Base-by-base conservation (phyloP, 2,888 invertebrate genomes). In the Yponomeuta malinellus region DNA sequence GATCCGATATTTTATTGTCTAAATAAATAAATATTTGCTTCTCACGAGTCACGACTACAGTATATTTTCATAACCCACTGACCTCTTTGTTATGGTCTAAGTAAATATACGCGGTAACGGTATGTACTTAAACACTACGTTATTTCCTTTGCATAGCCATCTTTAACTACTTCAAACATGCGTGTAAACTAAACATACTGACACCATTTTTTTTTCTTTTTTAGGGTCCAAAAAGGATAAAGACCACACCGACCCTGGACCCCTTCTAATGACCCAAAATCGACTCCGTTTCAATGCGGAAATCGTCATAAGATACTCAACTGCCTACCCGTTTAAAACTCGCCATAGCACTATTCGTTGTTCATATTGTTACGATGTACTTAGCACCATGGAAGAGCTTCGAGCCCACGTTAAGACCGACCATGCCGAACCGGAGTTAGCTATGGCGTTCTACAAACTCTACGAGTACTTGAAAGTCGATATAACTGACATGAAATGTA, bases 141-240 rank as follows among this genome's bases (percentile, higher is more conserved):
- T 5, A 43, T 43, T 43, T 43, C 43, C 8, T 33, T 2, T 33
- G 33, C 8, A 43, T 59, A 15, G 15, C 52, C 15, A 15, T 59
- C 15, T 59, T 15, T 15, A 59, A 59, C 15, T 12, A 15, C 52
- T 59, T 59, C 52, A 15, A 59, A 59, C 2, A 15, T 59, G 3
- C 52, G 15, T 59, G 52, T 59, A 59, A 15, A 15, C 52, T 59
- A 59, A 59, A 12, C 15, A 12, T 15, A 59, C 15, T 59, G 43
- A 43, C 43, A 69, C 59, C 31, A 29, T 29, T 31, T 33, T 66
- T 89, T 89, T 87, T 89, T 87, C 89, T 84, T 89, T 91, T 91
- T 88, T 91, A 91, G 91, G 91, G 80, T 79, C 83, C 82, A 85
- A 83, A 82, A 86, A 88, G 89, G 88, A 87, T 86, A 85, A 84